These are phyloP conservation scores for Eciton burchellii DNA, from an alignment of 1,140 invertebrate genomes.

Conservation along the genomic window DNA sequence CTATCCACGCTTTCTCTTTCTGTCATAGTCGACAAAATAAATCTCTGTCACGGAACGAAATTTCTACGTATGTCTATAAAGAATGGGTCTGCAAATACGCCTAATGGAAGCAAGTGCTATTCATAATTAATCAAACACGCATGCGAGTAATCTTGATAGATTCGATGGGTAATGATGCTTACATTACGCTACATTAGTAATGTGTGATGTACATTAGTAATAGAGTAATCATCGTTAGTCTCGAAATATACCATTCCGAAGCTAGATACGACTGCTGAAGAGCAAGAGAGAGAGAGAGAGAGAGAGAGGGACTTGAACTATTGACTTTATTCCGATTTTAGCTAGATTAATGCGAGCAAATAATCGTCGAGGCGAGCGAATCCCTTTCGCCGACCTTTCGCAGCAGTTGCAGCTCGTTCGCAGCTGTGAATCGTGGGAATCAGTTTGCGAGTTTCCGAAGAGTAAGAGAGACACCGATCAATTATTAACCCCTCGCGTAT, in stretches of 20 bases:
- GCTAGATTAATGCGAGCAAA: constrained; percentile 41
- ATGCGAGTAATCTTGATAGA: constrained; percentile 1
- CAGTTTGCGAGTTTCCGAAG: constrained; percentile 74
- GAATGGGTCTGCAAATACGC: not conserved
- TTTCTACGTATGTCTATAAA: not conserved
- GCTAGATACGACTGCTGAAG: not conserved
- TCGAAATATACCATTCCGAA: not conserved
- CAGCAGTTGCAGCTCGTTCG: constrained; percentile 11
- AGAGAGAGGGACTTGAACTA: not conserved
- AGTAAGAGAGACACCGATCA: constrained; percentile 22
- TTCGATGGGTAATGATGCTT: constrained; percentile 7
- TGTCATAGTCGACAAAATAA: not conserved
- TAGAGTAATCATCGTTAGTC: constrained; percentile 7
- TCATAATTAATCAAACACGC: not conserved
- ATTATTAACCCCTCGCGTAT: constrained; percentile 4
- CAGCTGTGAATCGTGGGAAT: constrained; percentile 69
- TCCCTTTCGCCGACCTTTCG: constrained; percentile 20
- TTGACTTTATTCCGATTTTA: constrained; percentile 38
- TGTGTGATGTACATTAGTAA: not conserved
- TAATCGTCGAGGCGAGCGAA: not conserved
- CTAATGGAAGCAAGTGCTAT: not conserved
- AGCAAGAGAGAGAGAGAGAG: not conserved
- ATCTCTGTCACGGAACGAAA: not conserved
- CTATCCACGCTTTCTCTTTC: not conserved
- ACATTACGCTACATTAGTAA: not conserved